These are phyloP conservation scores for Actinopyga echinites DNA, from an alignment of 53 echinoderm and acorn worm species.

Conservation along the genomic window DNA sequence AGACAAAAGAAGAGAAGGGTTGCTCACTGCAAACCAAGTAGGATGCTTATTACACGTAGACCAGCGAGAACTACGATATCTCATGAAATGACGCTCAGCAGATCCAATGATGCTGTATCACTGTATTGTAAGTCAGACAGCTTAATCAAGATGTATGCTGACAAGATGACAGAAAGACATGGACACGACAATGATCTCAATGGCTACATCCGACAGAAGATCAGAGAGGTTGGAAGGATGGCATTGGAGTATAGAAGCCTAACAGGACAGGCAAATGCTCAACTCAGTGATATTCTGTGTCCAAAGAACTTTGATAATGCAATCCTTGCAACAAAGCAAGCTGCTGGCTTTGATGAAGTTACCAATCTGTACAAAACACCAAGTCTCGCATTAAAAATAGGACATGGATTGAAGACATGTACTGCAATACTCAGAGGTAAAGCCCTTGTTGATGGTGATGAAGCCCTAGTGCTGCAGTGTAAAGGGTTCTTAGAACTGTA, in stretches of 20 bases:
- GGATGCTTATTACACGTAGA: no score
- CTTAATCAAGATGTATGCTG: conserved; percentile 50
- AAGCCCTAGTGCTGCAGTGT: conserved; percentile 46
- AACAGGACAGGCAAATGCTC: conserved; percentile 52
- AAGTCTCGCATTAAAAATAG: conserved; percentile 63
- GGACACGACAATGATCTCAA: conserved; percentile 49
- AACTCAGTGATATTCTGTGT: conserved; percentile 47
- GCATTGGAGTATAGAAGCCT: conserved; percentile 49
- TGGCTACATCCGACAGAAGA: conserved; percentile 47
- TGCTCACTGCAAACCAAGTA: neutral
- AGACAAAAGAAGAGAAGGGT: conserved; percentile 47
- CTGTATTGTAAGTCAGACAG: conserved; percentile 43
- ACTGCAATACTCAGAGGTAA: conserved; percentile 57
- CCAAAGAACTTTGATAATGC: conserved; percentile 60
- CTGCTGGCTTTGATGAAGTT: conserved; percentile 48
- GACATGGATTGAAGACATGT: conserved; percentile 53
- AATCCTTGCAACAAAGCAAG: conserved; percentile 36
- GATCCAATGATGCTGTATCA: conserved; percentile 18
- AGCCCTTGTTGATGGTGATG: conserved; percentile 56
- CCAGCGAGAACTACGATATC: no score
- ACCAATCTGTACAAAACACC: conserved; percentile 45
- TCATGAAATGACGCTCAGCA: no score
- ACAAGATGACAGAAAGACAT: conserved; percentile 45
- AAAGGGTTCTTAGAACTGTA: conserved; percentile 37
- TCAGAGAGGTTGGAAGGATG: conserved; percentile 55